A percentile compares a stretch with the other conserved stretches of the same genome.
These are phyloP conservation scores for Hylaeus volcanicus DNA, from an alignment of 1,140 invertebrate genomes.

Conservation along the genomic window DNA sequence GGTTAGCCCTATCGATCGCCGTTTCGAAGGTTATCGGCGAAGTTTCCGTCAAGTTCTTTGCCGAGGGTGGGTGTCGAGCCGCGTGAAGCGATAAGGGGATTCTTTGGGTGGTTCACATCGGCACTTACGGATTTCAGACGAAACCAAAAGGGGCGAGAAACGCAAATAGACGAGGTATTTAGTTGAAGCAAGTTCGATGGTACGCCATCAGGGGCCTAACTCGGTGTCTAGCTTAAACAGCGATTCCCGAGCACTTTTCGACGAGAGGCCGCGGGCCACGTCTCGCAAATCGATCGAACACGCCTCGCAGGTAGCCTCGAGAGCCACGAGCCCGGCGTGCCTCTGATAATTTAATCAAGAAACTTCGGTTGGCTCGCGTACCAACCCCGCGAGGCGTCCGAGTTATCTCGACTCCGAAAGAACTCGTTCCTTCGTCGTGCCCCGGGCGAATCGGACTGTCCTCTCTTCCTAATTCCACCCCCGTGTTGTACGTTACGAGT, in stretches of 20 bases:
- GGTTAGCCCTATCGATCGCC: neutral
- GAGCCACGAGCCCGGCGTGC: neutral
- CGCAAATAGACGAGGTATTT: too few relatives aligned
- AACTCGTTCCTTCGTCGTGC: slow-evolving; percentile 11
- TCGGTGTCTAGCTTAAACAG: neutral
- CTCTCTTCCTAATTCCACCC: neutral
- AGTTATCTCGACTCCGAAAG: slow-evolving; percentile 49
- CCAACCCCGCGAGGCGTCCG: slow-evolving; percentile 9
- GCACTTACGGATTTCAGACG: too few relatives aligned
- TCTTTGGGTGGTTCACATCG: too few relatives aligned
- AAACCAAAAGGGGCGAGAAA: too few relatives aligned
- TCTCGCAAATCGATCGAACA: neutral
- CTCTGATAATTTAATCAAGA: neutral
- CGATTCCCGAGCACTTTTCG: neutral
- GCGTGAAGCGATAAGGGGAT: too few relatives aligned
- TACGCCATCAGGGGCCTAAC: too few relatives aligned
- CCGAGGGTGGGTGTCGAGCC: too few relatives aligned
- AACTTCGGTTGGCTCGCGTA: neutral
- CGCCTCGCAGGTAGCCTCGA: too few relatives aligned
- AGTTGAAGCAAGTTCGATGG: too few relatives aligned
- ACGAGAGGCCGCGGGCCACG: neutral
- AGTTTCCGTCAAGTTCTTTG: too few relatives aligned
- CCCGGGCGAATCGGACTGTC: slow-evolving; percentile 19
- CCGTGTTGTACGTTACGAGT: too few relatives aligned
- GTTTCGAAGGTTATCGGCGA: neutral